phyloP scores from a whole-genome alignment of 2,888 invertebrate genomes.

The Sinotaia quadrata region DNA sequence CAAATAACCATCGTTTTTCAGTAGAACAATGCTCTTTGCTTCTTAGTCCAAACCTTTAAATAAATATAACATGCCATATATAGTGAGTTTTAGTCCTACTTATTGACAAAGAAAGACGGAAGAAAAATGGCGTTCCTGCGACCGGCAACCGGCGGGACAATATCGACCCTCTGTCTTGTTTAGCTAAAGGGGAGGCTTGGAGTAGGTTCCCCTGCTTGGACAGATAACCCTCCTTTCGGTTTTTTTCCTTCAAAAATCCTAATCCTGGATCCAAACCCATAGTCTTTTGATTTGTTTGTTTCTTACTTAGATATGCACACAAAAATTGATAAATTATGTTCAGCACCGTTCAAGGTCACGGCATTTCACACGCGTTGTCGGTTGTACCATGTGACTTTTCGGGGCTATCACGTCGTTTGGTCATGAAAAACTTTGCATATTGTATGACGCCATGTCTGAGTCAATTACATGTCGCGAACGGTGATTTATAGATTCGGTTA shows the following conservation, averaged over 20 bases:
- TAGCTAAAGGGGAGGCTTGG: conserved; percentile 10
- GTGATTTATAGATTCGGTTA: too few relatives aligned
- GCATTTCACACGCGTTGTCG: not conserved
- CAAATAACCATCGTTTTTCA: not conserved
- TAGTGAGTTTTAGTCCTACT: not conserved
- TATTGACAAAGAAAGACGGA: conserved; percentile 12
- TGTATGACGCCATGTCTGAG: too few relatives aligned
- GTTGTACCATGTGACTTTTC: conserved; percentile 25
- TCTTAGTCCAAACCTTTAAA: too few relatives aligned
- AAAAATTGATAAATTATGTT: conserved; percentile 24
- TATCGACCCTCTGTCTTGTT: conserved; percentile 21
- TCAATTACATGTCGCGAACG: too few relatives aligned
- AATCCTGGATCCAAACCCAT: too few relatives aligned
- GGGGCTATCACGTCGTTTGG: too few relatives aligned
- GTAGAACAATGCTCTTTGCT: too few relatives aligned
- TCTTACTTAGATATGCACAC: too few relatives aligned
- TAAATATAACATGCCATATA: too few relatives aligned
- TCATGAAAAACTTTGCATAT: too few relatives aligned
- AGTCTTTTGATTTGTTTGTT: too few relatives aligned
- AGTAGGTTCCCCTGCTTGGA: conserved; percentile 31
- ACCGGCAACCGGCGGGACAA: conserved; percentile 30
- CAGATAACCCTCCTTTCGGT: conserved; percentile 20
- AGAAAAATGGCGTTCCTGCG: conserved; percentile 26
- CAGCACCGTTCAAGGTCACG: conserved; percentile 24
- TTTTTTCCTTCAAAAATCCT: conserved; percentile 13